phyloP scores from a whole-genome alignment of 2,888 invertebrate genomes.

The Diarsia brunnea region DNA sequence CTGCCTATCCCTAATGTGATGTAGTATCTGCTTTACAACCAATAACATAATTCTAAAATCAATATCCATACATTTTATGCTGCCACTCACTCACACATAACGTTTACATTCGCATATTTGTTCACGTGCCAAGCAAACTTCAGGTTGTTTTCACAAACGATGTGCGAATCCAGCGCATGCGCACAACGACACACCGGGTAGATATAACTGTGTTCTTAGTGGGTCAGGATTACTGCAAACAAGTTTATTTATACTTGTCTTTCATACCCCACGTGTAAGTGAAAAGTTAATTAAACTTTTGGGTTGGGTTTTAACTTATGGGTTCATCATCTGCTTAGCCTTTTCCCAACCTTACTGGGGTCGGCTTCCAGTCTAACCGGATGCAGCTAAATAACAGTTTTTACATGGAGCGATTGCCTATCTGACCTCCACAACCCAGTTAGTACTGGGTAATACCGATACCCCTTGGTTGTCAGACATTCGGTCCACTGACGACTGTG shows the following conservation, averaged over 20 bases:
- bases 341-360: too few relatives aligned
- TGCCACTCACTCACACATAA: not conserved
- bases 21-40: not conserved
- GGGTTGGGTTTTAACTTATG: too few relatives aligned
- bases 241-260: conserved; percentile 50
- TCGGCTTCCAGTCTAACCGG: too few relatives aligned
- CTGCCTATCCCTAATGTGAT: not conserved
- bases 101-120: conserved; percentile 32
- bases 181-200: conserved; percentile 25
- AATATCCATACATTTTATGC: not conserved
- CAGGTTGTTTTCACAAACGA: conserved; percentile 31
- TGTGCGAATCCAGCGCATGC: conserved; percentile 42
- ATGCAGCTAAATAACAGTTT: too few relatives aligned
- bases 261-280: conserved; percentile 26
- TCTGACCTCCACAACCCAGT: too few relatives aligned
- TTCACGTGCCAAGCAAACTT: conserved; percentile 26
- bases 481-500: too few relatives aligned
- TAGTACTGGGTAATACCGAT: too few relatives aligned
- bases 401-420: too few relatives aligned
- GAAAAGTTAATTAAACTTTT: conserved; percentile 42
- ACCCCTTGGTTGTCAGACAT: too few relatives aligned
- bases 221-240: conserved; percentile 64
- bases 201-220: conserved; percentile 61
- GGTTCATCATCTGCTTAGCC: not conserved
- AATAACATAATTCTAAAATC: conserved; percentile 6